Percentiles rank a stretch among this genome's conserved stretches.
Evolutionary conservation across 2,113 vertebrate genomes (phyloP).

Genomic region (Hemichromis elongatus): DNA sequence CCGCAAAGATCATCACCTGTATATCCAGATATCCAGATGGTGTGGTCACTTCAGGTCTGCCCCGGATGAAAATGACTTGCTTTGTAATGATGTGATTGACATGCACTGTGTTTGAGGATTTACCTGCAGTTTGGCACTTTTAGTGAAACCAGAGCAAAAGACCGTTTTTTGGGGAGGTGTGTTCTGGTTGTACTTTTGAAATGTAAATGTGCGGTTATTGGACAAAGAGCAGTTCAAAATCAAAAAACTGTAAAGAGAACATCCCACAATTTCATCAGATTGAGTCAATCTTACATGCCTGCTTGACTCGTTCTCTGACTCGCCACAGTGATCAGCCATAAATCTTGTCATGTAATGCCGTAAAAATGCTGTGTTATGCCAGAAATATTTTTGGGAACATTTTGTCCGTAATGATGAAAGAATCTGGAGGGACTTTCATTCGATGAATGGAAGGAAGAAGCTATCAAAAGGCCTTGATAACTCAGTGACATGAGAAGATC

Average conservation of each 20-base stretch:
- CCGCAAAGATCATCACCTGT: slow-evolving; percentile 11
- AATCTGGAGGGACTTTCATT: not conserved
- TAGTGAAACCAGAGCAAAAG: too few relatives aligned
- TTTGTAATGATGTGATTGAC: not conserved
- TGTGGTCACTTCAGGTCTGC: not conserved
- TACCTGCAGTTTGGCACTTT: not conserved
- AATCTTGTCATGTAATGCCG: not conserved
- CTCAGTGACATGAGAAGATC: not conserved
- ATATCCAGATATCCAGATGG: slow-evolving; percentile 30
- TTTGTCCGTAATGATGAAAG: not conserved
- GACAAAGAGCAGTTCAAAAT: not conserved
- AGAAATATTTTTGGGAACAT: not conserved
- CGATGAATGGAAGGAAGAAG: not conserved
- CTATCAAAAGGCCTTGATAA: not conserved
- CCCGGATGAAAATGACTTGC: not conserved
- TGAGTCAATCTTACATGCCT: not conserved
- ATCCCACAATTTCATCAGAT: not conserved
- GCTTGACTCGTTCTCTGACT: not conserved
- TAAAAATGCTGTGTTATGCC: not conserved
- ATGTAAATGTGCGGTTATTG: not conserved
- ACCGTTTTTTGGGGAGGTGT: too few relatives aligned
- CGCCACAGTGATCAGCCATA: not conserved
- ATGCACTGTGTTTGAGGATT: not conserved
- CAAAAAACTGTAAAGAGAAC: not conserved
- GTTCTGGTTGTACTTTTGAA: not conserved